phyloP scores from a whole-genome alignment of 2,888 invertebrate genomes.

The Pocota personata region DNA sequence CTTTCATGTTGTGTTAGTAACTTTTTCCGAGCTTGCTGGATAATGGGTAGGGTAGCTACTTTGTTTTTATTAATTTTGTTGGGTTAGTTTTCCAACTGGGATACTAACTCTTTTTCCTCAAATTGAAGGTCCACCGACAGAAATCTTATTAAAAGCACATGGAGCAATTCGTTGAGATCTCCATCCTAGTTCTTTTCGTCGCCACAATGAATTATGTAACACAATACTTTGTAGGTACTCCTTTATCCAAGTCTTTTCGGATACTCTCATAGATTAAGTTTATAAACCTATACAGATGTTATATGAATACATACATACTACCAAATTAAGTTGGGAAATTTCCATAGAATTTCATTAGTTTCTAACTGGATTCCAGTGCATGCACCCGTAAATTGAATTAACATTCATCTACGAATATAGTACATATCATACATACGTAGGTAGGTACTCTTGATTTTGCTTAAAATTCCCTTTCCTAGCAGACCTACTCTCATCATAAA shows the following conservation, averaged over 20 bases:
- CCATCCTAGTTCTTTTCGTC: not conserved
- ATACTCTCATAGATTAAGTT: not conserved
- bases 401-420: constrained; percentile 5
- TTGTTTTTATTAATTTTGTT: not conserved
- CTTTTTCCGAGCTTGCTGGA: not conserved
- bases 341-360: constrained; percentile 35
- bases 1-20: not conserved
- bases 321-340: constrained; percentile 3
- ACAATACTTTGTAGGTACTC: constrained; percentile 4
- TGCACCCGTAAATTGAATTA: constrained; percentile 45
- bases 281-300: not conserved
- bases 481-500: constrained; percentile 24
- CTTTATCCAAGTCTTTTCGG: constrained; percentile 3
- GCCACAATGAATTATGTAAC: not conserved
- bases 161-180: not conserved
- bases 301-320: not conserved
- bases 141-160: constrained; percentile 1
- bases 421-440: not conserved
- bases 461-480: constrained; percentile 10
- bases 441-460: not conserved
- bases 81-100: not conserved
- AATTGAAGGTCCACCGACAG: not conserved
- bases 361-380: constrained; percentile 28
- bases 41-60: not conserved
- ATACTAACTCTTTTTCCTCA: not conserved